A percentile compares a stretch with the other conserved stretches of the same genome.
Conservation (phyloP, 92 coral and sea anemone species). For the Montipora capitata region DNA sequence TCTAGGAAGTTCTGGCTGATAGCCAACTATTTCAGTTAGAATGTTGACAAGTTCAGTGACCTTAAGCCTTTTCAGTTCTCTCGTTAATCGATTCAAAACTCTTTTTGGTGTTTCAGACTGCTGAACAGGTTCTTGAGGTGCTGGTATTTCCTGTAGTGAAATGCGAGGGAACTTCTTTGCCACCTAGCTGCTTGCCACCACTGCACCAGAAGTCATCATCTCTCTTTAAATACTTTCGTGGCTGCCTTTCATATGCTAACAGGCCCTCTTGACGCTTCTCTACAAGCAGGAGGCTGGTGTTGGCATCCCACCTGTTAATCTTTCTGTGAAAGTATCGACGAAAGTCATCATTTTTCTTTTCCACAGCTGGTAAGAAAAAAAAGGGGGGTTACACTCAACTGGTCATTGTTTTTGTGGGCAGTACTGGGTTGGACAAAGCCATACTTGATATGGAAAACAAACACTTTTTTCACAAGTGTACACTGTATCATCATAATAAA, state of each 20-base stretch:
- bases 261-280: conserved; percentile 23
- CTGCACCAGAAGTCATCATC: conserved; percentile 21
- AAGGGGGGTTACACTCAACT: too few species aligned
- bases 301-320: conserved; percentile 32
- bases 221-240: conserved; percentile 5
- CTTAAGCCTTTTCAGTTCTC: background rate
- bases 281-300: conserved; percentile 19
- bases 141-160: background rate
- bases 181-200: conserved; percentile 32
- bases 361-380: conserved; percentile 9
- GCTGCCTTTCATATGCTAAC: background rate
- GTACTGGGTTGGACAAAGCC: too few species aligned
- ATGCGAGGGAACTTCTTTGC: conserved; percentile 17
- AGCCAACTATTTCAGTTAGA: background rate
- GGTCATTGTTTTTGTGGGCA: too few species aligned
- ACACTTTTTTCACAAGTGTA: too few species aligned
- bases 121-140: too few species aligned
- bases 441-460: too few species aligned
- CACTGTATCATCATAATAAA: too few species aligned
- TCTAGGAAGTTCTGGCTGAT: conserved; percentile 1
- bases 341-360: conserved; percentile 34
- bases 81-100: background rate
- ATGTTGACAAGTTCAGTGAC: background rate
- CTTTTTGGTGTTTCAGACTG: background rate
- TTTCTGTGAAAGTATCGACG: conserved; percentile 21